Evolutionary conservation across 2,113 vertebrate genomes (phyloP), one percentile per base, ranked within the genome.

Genomic region (Malurus cyaneus): DNA sequence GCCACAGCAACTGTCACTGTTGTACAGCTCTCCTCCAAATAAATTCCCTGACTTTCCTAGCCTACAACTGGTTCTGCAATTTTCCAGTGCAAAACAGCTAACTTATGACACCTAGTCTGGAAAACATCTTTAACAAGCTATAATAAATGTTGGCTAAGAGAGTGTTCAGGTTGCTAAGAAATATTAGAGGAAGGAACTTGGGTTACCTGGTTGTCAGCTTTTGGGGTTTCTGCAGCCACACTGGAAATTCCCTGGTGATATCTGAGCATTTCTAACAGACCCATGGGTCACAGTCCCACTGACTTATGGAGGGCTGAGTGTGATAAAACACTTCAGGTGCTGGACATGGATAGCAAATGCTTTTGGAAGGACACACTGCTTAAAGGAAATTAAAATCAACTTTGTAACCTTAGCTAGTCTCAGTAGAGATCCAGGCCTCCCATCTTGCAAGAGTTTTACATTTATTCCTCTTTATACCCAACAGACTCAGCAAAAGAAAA

Each of bases 361-460:
- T 86, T 93, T 81, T 76, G 20, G 3, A 88, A 92, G 70, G 65
- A 90, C 80, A 83, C 28, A 49, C 23, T 81, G 50, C 69, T 92
- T 92, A 79, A 81, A 95, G 93, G 90, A 97, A 96, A 97, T 96
- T 70, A 95, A 95, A 92, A 80, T 69, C 76, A 96, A 88, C 77
- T 93, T 74, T 44, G 52, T 74, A 96, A 92, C 69, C 71, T 78
- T 93, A 97, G 36, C 44, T 61, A n/a, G 49, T 67, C 90, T 78
- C 82, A 54, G 53, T 4, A 90, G 82, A 60, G 80, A 93, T 60
- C n/a, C 36, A 57, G 82, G 90, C 86, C 94, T 80, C 93, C 85
- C 82, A 93, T 84, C 80, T 62, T 56, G 65, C 56, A 5, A 1
- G 57, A 50, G n/a, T 84, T 90, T 81, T 76, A 86, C 34, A 50